phyloP scores from a whole-genome alignment of 2,113 vertebrate species.

The Stictonetta naevosa region DNA sequence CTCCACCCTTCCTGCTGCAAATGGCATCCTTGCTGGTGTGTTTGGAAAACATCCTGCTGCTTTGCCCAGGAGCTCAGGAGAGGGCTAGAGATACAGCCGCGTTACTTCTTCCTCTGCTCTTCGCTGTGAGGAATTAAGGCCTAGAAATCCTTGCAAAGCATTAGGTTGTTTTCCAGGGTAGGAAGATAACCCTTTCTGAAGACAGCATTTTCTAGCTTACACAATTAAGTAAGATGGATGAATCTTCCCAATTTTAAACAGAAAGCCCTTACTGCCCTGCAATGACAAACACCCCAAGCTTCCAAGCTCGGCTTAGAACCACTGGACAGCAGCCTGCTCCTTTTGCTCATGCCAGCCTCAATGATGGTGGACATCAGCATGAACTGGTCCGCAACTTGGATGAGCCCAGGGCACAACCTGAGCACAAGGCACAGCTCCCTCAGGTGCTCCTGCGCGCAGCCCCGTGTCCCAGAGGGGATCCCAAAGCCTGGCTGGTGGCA shows the following conservation, averaged over 20 bases:
- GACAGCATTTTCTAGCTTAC: fast-evolving
- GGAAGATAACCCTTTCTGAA: background rate
- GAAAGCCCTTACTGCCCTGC: background rate
- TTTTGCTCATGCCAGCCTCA: background rate
- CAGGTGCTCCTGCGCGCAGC: no score
- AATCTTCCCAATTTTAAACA: background rate
- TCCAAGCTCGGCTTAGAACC: background rate
- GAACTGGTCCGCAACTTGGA: fast-evolving
- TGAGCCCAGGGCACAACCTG: background rate
- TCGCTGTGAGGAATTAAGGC: background rate
- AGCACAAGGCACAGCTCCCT: no score
- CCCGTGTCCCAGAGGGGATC: no score
- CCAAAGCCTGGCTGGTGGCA: no score
- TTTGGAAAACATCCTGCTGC: background rate
- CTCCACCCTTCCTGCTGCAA: background rate
- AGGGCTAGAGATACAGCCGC: background rate
- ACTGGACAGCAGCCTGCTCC: background rate
- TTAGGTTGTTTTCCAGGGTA: background rate
- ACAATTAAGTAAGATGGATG: background rate
- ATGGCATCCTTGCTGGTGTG: background rate
- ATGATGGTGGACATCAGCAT: fast-evolving
- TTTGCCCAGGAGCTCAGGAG: background rate
- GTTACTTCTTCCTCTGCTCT: background rate
- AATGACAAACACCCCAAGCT: fast-evolving
- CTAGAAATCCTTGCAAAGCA: background rate